These are phyloP conservation scores for Ferdinandea cuprea DNA, from an alignment of 2,888 invertebrate genomes.

Conservation along the genomic window DNA sequence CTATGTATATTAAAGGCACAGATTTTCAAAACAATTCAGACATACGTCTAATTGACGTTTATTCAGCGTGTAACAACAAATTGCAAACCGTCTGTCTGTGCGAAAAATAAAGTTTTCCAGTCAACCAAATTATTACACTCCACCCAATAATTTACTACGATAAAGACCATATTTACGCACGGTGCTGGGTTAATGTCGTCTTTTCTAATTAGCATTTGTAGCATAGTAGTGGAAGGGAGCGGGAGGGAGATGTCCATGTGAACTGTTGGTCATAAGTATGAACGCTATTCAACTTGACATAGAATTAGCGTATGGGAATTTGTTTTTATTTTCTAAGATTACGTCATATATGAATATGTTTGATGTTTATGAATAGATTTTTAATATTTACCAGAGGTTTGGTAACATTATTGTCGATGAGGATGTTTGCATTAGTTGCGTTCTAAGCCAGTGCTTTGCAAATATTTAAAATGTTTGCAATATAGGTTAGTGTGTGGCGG, in stretches of 20 bases:
- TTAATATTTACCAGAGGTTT: conserved; percentile 5
- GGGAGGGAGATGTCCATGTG: too few species aligned
- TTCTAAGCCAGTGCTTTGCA: conserved; percentile 21
- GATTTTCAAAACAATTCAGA: not conserved
- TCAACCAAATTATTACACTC: conserved; percentile 32
- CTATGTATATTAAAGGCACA: not conserved
- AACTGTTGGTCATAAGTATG: conserved; percentile 37
- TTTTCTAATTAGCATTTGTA: conserved; percentile 42
- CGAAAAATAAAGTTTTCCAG: not conserved
- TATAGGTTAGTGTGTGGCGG: not conserved
- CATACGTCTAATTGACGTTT: not conserved
- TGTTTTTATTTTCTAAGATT: conserved; percentile 11
- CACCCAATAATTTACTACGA: conserved; percentile 27
- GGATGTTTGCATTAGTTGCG: conserved; percentile 39
- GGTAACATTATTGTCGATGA: conserved; percentile 1
- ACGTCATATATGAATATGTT: conserved; percentile 31
- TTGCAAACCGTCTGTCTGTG: not conserved
- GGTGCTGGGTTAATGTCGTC: conserved; percentile 17
- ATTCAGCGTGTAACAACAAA: not conserved
- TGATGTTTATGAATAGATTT: not conserved
- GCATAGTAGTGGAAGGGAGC: too few species aligned
- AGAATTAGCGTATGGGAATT: conserved; percentile 14
- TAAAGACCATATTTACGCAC: conserved; percentile 16
- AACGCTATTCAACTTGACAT: conserved; percentile 18
- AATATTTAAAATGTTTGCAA: conserved; percentile 8